These are phyloP conservation scores for Drosophila flavopinicola DNA, from an alignment of 2,888 invertebrate genomes.

Conservation along the genomic window DNA sequence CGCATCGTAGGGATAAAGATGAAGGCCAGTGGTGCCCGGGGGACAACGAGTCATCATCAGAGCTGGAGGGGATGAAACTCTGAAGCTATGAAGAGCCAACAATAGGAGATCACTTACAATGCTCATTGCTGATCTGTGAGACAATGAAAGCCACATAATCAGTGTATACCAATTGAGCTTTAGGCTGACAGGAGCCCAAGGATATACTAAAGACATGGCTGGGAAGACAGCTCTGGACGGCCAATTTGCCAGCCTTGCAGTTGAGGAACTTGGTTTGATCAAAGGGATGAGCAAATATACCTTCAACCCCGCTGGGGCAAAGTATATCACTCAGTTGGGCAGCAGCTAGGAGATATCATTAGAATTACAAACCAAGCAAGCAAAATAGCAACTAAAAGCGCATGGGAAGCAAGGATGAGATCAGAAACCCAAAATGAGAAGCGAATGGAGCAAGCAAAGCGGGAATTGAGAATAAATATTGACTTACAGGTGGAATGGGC, in stretches of 20 bases:
- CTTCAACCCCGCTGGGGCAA: constrained; percentile 85
- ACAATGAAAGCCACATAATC: constrained; percentile 75
- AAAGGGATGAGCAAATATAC: constrained; percentile 86
- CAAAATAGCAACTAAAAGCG: constrained; percentile 24
- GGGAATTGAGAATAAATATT: neutral
- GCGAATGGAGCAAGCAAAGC: constrained; percentile 41
- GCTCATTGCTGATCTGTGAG: constrained; percentile 69
- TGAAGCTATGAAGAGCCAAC: neutral
- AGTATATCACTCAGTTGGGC: constrained; percentile 49
- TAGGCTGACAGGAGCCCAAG: constrained; percentile 86
- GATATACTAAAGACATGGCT: constrained; percentile 87
- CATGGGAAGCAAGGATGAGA: constrained; percentile 36
- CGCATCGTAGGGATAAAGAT: constrained; percentile 87
- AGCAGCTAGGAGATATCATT: constrained; percentile 38
- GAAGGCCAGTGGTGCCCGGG: constrained; percentile 85
- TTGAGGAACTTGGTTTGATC: constrained; percentile 88
- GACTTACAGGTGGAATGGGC: constrained; percentile 57
- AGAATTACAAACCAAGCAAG: constrained; percentile 15
- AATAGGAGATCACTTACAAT: constrained; percentile 67
- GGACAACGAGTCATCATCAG: constrained; percentile 84
- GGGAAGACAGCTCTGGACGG: constrained; percentile 87
- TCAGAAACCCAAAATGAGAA: constrained; percentile 42
- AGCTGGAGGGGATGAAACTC: constrained; percentile 40
- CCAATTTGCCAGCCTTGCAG: constrained; percentile 88
- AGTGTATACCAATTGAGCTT: constrained; percentile 84